Conservation (phyloP, 2,113 vertebrate species). For the Prunella fulvescens region DNA sequence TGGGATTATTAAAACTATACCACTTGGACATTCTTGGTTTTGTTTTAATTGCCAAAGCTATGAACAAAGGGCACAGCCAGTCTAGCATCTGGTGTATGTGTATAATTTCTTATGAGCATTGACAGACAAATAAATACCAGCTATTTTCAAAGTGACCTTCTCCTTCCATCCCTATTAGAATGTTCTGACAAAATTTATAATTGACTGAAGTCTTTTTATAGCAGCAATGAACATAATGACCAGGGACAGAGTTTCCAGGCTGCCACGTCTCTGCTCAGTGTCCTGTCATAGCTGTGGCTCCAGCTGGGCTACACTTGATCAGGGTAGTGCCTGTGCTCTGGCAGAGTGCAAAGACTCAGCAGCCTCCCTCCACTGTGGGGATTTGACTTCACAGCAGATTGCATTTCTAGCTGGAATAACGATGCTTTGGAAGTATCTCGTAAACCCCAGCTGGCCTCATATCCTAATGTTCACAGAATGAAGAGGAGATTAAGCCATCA, state of each 20-base stretch:
- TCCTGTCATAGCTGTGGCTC: slow-evolving; percentile 20
- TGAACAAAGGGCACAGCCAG: slow-evolving; percentile 17
- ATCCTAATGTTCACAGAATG: neutral
- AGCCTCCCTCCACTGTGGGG: neutral
- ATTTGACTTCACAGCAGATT: neutral
- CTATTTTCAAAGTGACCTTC: slow-evolving; percentile 61
- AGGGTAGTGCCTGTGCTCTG: neutral
- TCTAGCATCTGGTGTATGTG: slow-evolving; percentile 13
- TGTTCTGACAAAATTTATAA: slow-evolving; percentile 59
- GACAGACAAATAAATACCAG: slow-evolving; percentile 37
- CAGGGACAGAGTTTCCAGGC: slow-evolving; percentile 48
- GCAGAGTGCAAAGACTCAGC: neutral
- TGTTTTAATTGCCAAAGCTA: slow-evolving; percentile 43
- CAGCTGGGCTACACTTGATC: neutral
- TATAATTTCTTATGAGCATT: neutral
- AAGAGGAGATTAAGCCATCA: neutral
- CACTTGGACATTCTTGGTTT: slow-evolving; percentile 33
- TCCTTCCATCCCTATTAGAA: slow-evolving; percentile 25
- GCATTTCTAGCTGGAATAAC: slow-evolving; percentile 13
- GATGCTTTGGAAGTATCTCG: neutral
- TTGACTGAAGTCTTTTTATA: slow-evolving; percentile 61
- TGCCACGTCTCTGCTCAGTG: neutral
- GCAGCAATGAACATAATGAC: slow-evolving; percentile 17
- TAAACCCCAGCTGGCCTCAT: neutral
- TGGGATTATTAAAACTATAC: slow-evolving; percentile 43